Percentiles rank a stretch among this genome's conserved stretches.
Evolutionary conservation across 2,113 vertebrate genomes (phyloP).

Genomic region (Phalacrocorax brasilianus): DNA sequence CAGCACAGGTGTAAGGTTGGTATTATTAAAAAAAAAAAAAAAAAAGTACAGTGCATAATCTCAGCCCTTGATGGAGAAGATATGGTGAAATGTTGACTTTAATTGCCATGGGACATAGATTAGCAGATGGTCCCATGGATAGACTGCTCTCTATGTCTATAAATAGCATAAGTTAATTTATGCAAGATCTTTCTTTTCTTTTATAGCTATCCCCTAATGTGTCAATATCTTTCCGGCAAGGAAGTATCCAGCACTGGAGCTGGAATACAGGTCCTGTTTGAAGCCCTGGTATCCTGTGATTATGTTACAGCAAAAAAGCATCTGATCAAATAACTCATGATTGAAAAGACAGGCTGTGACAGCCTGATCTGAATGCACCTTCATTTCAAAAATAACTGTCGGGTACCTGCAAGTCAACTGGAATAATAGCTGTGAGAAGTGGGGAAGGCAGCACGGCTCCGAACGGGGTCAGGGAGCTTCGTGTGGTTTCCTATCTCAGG

Average conservation of each 20-base stretch:
- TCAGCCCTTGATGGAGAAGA: constrained; percentile 38
- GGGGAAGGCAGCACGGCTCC: neutral
- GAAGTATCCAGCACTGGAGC: neutral
- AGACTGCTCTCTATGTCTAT: constrained; percentile 50
- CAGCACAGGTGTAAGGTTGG: constrained; percentile 12
- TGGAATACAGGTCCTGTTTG: neutral
- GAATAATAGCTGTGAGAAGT: constrained; percentile 10
- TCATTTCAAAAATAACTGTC: constrained; percentile 1
- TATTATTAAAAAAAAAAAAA: neutral
- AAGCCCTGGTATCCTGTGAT: neutral
- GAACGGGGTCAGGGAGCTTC: neutral
- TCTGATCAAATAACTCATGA: constrained; percentile 28
- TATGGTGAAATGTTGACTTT: constrained; percentile 55
- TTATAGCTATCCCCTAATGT: neutral
- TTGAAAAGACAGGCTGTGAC: constrained; percentile 36
- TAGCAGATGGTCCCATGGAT: constrained; percentile 63
- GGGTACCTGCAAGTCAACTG: constrained; percentile 26
- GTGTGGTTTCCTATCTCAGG: neutral
- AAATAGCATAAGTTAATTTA: constrained; percentile 60
- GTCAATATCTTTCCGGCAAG: constrained; percentile 9
- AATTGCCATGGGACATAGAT: constrained; percentile 56
- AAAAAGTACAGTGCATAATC: neutral
- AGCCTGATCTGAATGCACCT: constrained; percentile 2
- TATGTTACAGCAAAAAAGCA: neutral
- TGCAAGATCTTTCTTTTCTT: constrained; percentile 50